These are phyloP conservation scores for Etheostoma spectabile DNA, from an alignment of 2,113 vertebrate species.

Conservation along the genomic window DNA sequence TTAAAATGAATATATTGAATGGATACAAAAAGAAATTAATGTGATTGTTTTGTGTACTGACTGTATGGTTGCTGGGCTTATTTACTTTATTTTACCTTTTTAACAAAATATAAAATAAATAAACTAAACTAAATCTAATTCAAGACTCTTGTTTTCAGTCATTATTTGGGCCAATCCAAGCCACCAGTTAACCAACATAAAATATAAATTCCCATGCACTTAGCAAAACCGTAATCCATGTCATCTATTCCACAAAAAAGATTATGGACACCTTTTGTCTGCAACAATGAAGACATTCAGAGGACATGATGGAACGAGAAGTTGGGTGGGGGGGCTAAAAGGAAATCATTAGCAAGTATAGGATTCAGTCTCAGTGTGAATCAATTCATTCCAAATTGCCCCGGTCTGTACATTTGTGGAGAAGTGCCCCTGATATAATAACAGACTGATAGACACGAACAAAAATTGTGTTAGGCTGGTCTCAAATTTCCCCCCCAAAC, in stretches of 20 bases:
- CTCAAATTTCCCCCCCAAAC: constrained; percentile 97
- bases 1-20: too few relatives aligned
- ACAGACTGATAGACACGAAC: constrained; percentile 96
- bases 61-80: too few relatives aligned
- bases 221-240: constrained; percentile 2
- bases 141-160: constrained; percentile 27
- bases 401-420: constrained; percentile 97
- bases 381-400: constrained; percentile 99
- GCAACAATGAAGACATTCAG: constrained; percentile 56
- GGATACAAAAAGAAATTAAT: too few relatives aligned
- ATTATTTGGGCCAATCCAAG: constrained; percentile 30
- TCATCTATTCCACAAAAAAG: constrained; percentile 35
- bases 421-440: constrained; percentile 99
- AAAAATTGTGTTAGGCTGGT: constrained; percentile 95
- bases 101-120: too few relatives aligned
- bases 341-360: constrained; percentile 92
- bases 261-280: constrained; percentile 38
- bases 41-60: too few relatives aligned
- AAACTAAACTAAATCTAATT: background rate
- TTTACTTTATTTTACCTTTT: too few relatives aligned
- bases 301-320: constrained; percentile 56
- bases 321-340: constrained; percentile 71
- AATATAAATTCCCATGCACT: background rate
- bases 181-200: background rate
- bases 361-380: constrained; percentile 89